A percentile compares a stretch with the other conserved stretches of the same genome.
phyloP scores from a whole-genome alignment of 2,888 invertebrate genomes.

The Drosophila borealis region DNA sequence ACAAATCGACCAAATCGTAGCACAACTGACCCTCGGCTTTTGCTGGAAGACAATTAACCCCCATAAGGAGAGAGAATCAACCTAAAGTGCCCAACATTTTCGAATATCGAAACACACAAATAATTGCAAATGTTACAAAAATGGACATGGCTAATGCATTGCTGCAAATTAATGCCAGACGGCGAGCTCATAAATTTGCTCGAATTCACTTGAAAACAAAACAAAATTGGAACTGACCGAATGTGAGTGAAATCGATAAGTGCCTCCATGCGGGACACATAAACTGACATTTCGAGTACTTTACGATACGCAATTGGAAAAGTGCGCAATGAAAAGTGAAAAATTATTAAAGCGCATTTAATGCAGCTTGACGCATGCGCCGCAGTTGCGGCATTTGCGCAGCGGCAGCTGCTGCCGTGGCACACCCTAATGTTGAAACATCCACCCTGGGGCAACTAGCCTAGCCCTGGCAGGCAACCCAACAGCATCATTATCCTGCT shows the following conservation, averaged over 20 bases:
- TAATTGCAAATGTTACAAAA: conserved; percentile 65
- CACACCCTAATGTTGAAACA: conserved; percentile 26
- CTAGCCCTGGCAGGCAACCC: conserved; percentile 8
- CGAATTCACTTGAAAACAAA: conserved; percentile 55
- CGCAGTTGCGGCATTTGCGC: conserved; percentile 61
- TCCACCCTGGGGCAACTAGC: conserved; percentile 15
- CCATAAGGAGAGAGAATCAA: conserved; percentile 25
- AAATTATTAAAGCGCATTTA: conserved; percentile 73
- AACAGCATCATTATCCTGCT: conserved; percentile 56
- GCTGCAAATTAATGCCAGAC: conserved; percentile 39
- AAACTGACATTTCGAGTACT: conserved; percentile 37
- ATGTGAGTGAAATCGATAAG: conserved; percentile 37
- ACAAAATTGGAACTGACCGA: conserved; percentile 35
- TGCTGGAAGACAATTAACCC: conserved; percentile 31
- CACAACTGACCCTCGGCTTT: conserved; percentile 36
- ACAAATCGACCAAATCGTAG: conserved; percentile 61
- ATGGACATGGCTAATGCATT: conserved; percentile 60
- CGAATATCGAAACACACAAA: conserved; percentile 35
- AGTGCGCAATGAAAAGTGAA: conserved; percentile 66
- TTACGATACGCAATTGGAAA: conserved; percentile 43
- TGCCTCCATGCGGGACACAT: conserved; percentile 54
- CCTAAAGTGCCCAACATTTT: conserved; percentile 18
- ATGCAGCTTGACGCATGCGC: conserved; percentile 69
- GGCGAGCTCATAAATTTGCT: conserved; percentile 52
- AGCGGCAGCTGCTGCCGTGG: conserved; percentile 66